These are phyloP conservation scores for Plebejus argus DNA, from an alignment of 2,888 invertebrate species.

Conservation along the genomic window DNA sequence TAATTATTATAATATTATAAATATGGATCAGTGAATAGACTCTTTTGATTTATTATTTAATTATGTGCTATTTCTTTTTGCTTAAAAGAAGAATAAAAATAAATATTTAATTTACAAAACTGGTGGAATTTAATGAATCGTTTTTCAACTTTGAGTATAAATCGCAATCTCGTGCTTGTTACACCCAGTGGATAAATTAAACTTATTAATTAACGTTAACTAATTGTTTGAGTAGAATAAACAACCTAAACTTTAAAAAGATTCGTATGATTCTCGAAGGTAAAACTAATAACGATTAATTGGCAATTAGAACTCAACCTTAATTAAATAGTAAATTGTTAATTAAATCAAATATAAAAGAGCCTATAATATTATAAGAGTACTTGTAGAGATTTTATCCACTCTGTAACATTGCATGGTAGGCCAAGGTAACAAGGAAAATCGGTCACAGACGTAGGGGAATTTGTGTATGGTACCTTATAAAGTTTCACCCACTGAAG, in stretches of 20 bases:
- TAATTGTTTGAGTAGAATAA: conserved; percentile 25
- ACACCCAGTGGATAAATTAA: conserved; percentile 54
- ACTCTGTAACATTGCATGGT: conserved; percentile 65
- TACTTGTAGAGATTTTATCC: conserved; percentile 47
- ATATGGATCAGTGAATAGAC: neutral
- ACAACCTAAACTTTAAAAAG: neutral
- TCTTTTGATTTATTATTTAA: neutral
- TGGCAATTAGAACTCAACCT: neutral
- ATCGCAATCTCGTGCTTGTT: conserved; percentile 52
- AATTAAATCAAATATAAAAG: neutral
- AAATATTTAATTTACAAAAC: neutral
- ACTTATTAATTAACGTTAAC: conserved; percentile 15
- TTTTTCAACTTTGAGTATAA: conserved; percentile 36
- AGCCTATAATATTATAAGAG: neutral
- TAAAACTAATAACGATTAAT: neutral
- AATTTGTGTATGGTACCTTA: conserved; percentile 81
- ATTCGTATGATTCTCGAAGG: conserved; percentile 3
- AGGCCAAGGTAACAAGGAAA: conserved; percentile 55
- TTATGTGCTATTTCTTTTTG: neutral
- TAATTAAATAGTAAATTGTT: neutral
- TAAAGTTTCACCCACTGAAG: conserved; percentile 79
- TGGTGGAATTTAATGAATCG: conserved; percentile 8
- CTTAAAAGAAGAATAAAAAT: too few relatives aligned
- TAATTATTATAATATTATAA: neutral
- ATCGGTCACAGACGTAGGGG: conserved; percentile 61